A percentile compares a stretch with the other conserved stretches of the same genome.
Conservation (phyloP, 1,140 invertebrate species). For the Trialeurodes vaporariorum region DNA sequence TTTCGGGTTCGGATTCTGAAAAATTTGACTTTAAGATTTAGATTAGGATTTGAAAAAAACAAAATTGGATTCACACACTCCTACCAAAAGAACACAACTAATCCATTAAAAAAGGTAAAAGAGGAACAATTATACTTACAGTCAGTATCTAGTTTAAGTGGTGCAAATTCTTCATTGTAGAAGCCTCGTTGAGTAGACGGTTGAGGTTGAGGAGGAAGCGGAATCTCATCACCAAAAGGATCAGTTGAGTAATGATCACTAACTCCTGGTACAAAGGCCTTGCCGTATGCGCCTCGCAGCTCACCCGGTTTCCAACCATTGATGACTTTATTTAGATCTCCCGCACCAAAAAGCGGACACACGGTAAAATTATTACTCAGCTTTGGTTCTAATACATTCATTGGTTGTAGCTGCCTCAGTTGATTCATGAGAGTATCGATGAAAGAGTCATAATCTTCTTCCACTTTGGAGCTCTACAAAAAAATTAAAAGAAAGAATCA, state of each 20-base stretch:
- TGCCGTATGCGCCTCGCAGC: constrained; percentile 64
- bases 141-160: constrained; percentile 52
- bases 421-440: constrained; percentile 79
- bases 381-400: constrained; percentile 78
- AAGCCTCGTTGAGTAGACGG: constrained; percentile 75
- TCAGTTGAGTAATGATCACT: constrained; percentile 70
- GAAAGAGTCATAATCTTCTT: constrained; percentile 84
- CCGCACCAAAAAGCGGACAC: constrained; percentile 66
- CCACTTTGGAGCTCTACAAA: constrained; percentile 53
- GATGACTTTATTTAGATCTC: constrained; percentile 60
- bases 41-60: too few species aligned
- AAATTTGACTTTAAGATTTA: too few species aligned
- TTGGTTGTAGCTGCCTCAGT: constrained; percentile 64
- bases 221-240: constrained; percentile 65
- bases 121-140: constrained; percentile 26
- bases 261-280: constrained; percentile 50
- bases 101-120: too few species aligned
- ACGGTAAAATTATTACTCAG: constrained; percentile 69
- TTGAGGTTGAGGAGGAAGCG: constrained; percentile 52
- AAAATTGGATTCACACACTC: too few species aligned
- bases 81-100: too few species aligned
- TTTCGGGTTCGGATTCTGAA: too few species aligned
- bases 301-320: constrained; percentile 54
- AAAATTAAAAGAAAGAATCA: too few species aligned
- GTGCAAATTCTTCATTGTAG: constrained; percentile 86